Conservation (phyloP, 2,888 invertebrate species). For the Exephanes ischioxanthus region DNA sequence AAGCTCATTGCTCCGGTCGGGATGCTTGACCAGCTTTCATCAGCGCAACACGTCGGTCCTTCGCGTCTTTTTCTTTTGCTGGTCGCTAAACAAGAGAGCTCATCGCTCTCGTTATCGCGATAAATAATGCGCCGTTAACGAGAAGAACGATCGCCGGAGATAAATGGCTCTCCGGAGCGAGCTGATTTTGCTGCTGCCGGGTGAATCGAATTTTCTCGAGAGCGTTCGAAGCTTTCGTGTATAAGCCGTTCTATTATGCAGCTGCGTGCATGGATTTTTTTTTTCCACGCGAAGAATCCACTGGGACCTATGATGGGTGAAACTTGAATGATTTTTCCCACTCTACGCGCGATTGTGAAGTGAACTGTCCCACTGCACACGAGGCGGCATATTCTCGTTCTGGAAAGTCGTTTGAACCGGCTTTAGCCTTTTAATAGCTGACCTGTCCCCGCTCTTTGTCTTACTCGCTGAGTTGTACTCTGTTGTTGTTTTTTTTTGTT, state of each 20-base stretch:
- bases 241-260: neutral
- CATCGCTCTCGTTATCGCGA: conserved; percentile 39
- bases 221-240: neutral
- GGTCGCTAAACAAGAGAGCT: conserved; percentile 1
- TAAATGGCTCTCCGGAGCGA: conserved; percentile 26
- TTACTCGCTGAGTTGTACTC: neutral
- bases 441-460: conserved; percentile 19
- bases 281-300: conserved; percentile 12
- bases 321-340: conserved; percentile 32
- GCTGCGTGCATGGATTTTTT: neutral
- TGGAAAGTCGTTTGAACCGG: conserved; percentile 51
- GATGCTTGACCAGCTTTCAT: conserved; percentile 63
- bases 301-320: conserved; percentile 5
- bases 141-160: conserved; percentile 46
- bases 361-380: neutral
- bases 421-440: conserved; percentile 50
- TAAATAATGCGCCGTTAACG: conserved; percentile 61
- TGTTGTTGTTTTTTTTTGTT: conserved; percentile 38
- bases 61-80: neutral
- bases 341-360: neutral
- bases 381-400: conserved; percentile 20
- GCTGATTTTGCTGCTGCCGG: neutral
- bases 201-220: conserved; percentile 9
- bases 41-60: conserved; percentile 22
- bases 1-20: conserved; percentile 64